Evolutionary conservation across 2,797 vertebrate genomes (phyloP), one percentile per base, ranked within the genome.

Genomic region (Poecilia velifera): DNA sequence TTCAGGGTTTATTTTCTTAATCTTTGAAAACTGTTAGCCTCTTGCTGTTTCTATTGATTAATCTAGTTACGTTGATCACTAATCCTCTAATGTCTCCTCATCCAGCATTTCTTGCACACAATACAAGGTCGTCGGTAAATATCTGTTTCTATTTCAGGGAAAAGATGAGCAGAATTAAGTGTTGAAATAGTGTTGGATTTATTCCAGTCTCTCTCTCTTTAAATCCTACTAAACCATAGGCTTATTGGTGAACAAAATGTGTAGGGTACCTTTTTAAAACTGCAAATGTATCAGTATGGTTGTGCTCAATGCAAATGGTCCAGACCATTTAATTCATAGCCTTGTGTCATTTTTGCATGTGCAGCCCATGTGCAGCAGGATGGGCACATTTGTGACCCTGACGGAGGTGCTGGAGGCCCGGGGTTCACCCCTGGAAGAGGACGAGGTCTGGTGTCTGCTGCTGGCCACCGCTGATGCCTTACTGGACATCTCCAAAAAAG

Each of bases 361-460:
- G 36, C 82, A 10, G 80, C n/a, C 49, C 73, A 71, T 71, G 68
- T 71, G 41, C 28, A 77, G 70, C 81, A 96, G 94, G 46, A 97
- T 97, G 97, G 97, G 87, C 39, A 96, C 93, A 3, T 97, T 96
- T 75, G 96, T 97, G 93, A 97, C 97, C 79, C 95, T 98, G 94
- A 95, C 96, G 31, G 96, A 97, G 78, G 96, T 96, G 91, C 85
- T 98, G 90, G 96, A 97, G 93, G 95, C 93, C 84, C 96, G 95
- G 92, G 97, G 96, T 64, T 95, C 96, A 66, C 94, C 97, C 46
- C 90, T 98, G 85, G 96, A 96, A 31, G 97, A 98, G 85, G 96
- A 96, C 25, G 97, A 98, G 89, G 94, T 98, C 86, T 99, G 98
- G 97, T 96, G 96, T 87, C 91, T 98, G 46, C 94, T 98, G 83